Evolutionary conservation across 2,797 vertebrate species (phyloP).

Genomic region (Acrossocheilus fasciatus): DNA sequence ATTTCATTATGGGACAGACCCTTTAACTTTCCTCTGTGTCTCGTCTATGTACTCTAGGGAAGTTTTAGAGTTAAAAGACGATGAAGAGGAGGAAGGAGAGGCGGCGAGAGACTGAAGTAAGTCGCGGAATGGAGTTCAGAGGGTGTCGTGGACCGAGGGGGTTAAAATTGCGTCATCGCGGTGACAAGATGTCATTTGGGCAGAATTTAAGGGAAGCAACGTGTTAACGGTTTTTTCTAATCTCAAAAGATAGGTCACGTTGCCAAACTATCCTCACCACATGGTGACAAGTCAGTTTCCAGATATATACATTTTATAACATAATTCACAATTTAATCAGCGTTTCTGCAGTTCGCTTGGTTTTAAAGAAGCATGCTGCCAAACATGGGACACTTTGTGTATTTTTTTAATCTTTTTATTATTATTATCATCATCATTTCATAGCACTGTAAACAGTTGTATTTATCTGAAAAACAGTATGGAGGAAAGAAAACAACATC

Average conservation of each 20-base stretch:
- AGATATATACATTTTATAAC: background rate
- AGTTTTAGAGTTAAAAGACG: conserved; percentile 62
- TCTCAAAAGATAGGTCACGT: no score
- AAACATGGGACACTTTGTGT: background rate
- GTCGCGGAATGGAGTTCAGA: conserved; percentile 79
- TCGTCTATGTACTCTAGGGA: conserved; percentile 51
- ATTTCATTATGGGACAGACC: conserved; percentile 30
- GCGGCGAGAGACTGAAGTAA: conserved; percentile 73
- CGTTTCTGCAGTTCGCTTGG: background rate
- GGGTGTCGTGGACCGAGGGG: conserved; percentile 62
- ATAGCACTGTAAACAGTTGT: conserved; percentile 65
- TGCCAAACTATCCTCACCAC: background rate
- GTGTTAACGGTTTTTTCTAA: background rate
- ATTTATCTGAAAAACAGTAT: conserved; percentile 64
- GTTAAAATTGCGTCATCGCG: conserved; percentile 57
- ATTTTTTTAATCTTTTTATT: background rate
- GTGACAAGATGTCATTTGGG: conserved; percentile 30
- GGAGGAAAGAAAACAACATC: conserved; percentile 50
- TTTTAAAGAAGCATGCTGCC: background rate
- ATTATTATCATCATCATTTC: conserved; percentile 61
- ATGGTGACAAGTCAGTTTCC: background rate
- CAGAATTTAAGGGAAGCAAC: background rate
- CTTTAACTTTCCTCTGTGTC: conserved; percentile 17
- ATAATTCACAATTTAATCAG: background rate
- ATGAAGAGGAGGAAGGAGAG: conserved; percentile 59